Evolutionary conservation across 2,797 vertebrate genomes (phyloP).

Genomic region (Myiotriccus ornatus): DNA sequence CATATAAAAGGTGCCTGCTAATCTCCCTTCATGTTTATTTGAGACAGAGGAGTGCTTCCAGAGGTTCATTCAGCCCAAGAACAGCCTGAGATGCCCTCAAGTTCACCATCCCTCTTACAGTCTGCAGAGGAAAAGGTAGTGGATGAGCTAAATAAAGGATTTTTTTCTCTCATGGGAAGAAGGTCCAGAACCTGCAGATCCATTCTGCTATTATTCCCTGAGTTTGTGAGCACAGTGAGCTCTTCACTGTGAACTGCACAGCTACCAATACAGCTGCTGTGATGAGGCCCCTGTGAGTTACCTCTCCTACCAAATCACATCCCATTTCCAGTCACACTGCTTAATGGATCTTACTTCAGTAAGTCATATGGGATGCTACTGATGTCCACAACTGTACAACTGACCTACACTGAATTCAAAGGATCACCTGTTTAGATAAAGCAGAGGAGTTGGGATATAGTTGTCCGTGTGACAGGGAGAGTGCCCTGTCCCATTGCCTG

Average conservation of each 20-base stretch:
- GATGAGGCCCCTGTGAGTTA: accelerated
- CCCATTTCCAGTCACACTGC: not conserved
- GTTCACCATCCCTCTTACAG: not conserved
- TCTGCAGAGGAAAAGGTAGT: not conserved
- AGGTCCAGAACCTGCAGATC: not conserved
- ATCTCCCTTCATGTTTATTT: not conserved
- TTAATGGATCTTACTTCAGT: not conserved
- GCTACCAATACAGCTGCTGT: not conserved
- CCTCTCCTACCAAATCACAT: not conserved
- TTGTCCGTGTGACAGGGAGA: not conserved
- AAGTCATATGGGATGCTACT: not conserved
- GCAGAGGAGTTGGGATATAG: not conserved
- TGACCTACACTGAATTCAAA: not conserved
- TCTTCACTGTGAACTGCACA: not conserved
- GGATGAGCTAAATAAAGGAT: not conserved
- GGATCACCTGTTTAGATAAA: not conserved
- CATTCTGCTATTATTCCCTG: not conserved
- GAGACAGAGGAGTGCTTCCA: not conserved
- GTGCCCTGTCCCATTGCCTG: accelerated
- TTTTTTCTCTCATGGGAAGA: not conserved
- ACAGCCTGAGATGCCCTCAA: not conserved
- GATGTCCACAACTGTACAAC: not conserved
- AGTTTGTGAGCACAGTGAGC: not conserved
- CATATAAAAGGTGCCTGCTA: not conserved
- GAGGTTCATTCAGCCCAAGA: not conserved